phyloP scores from a whole-genome alignment of 2,888 invertebrate genomes.

The Octodonta nipae region DNA sequence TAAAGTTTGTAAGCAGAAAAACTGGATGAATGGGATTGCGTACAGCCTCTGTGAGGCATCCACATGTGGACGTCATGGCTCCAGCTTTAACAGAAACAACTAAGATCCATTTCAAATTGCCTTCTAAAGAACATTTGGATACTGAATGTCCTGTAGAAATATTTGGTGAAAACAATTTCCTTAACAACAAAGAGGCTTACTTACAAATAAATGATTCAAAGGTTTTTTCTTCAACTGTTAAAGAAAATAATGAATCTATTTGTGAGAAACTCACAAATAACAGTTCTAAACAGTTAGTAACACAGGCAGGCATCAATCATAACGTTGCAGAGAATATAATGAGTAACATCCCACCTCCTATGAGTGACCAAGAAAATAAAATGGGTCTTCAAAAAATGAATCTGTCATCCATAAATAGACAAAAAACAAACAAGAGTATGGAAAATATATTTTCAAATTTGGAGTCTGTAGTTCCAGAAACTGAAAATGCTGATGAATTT shows the following conservation, averaged over 20 bases:
- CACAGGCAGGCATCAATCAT: conserved; percentile 25
- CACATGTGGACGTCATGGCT: conserved; percentile 73
- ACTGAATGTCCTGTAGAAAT: background rate
- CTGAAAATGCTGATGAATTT: conserved; percentile 27
- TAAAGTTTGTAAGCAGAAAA: conserved; percentile 24
- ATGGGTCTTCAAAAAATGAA: conserved; percentile 42
- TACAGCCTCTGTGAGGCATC: conserved; percentile 42
- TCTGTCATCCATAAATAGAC: conserved; percentile 33
- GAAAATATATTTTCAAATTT: conserved; percentile 53
- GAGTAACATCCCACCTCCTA: conserved; percentile 42
- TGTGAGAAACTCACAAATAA: background rate
- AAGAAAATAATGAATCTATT: background rate
- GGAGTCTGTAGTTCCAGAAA: conserved; percentile 26
- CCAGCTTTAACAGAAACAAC: conserved; percentile 76
- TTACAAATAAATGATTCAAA: background rate
- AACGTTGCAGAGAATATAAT: conserved; percentile 28
- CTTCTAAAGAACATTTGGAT: background rate
- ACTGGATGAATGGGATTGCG: conserved; percentile 40
- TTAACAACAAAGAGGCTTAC: too few species aligned
- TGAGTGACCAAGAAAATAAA: conserved; percentile 42
- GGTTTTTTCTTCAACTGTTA: background rate
- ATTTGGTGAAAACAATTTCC: background rate
- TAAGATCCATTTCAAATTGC: conserved; percentile 31
- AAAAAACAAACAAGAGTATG: conserved; percentile 36
- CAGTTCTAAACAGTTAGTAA: conserved; percentile 15